These are phyloP conservation scores for Cheilinus undulatus DNA, from an alignment of 2,113 vertebrate genomes.

Conservation along the genomic window DNA sequence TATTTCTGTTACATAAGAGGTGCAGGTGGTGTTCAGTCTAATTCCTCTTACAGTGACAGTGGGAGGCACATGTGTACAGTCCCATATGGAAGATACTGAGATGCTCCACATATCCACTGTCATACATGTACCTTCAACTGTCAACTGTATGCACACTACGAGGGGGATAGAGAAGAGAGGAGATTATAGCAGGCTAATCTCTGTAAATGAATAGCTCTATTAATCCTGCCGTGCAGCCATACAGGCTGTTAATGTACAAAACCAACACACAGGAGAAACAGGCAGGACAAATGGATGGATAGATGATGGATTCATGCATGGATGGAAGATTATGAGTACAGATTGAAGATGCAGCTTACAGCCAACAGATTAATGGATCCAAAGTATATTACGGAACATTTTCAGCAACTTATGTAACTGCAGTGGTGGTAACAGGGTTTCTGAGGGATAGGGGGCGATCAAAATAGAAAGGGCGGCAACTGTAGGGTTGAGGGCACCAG, in stretches of 20 bases:
- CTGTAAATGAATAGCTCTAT: background rate
- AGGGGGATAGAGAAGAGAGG: background rate
- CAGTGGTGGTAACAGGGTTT: too few relatives aligned
- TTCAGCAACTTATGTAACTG: background rate
- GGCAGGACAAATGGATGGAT: background rate
- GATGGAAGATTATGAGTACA: background rate
- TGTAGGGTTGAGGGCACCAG: too few relatives aligned
- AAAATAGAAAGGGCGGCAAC: too few relatives aligned
- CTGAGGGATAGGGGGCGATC: too few relatives aligned
- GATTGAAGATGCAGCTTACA: slow-evolving; percentile 28
- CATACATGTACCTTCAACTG: background rate
- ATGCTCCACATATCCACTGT: background rate
- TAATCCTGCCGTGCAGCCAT: slow-evolving; percentile 19
- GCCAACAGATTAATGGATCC: slow-evolving; percentile 52
- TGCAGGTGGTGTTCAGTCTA: slow-evolving; percentile 1
- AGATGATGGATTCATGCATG: background rate
- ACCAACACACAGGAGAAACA: background rate
- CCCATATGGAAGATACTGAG: background rate
- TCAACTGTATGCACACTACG: background rate
- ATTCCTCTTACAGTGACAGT: background rate
- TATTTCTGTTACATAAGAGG: slow-evolving; percentile 6
- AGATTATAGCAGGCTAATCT: slow-evolving; percentile 1
- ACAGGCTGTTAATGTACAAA: background rate
- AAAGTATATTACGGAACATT: slow-evolving; percentile 52
- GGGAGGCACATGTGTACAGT: background rate